These are phyloP conservation scores for Pomacea canaliculata DNA, from an alignment of 2,888 invertebrate species.

Conservation along the genomic window DNA sequence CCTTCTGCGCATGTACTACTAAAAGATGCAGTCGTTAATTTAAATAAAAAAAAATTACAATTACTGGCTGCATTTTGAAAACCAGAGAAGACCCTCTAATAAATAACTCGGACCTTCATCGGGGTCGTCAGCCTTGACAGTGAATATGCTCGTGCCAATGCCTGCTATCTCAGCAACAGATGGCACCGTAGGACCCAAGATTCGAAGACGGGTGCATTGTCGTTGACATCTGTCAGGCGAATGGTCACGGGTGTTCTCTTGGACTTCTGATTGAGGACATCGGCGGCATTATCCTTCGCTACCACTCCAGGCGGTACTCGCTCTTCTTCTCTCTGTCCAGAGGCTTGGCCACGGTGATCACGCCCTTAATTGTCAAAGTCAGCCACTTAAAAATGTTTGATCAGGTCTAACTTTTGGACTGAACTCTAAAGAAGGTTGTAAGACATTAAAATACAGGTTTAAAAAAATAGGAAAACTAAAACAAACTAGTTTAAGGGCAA, in stretches of 20 bases:
- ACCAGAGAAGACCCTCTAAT: no score
- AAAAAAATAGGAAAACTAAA: background rate
- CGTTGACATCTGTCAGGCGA: conserved; percentile 88
- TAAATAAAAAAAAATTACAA: no score
- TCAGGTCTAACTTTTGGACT: background rate
- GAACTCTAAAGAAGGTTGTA: background rate
- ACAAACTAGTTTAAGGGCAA: no score
- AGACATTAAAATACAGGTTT: background rate
- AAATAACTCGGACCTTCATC: conserved; percentile 36
- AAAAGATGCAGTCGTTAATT: no score
- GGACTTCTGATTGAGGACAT: conserved; percentile 42
- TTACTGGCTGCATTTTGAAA: no score
- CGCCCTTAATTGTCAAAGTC: conserved; percentile 48
- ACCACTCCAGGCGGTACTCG: conserved; percentile 78
- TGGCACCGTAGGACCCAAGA: conserved; percentile 32
- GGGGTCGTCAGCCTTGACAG: conserved; percentile 49
- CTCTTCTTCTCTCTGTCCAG: conserved; percentile 82
- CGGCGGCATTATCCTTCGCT: conserved; percentile 80
- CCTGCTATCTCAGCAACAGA: conserved; percentile 46
- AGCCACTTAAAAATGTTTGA: background rate
- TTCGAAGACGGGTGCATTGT: conserved; percentile 86
- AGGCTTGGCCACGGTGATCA: conserved; percentile 70
- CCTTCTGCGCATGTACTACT: no score
- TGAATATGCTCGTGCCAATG: conserved; percentile 42
- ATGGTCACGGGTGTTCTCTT: conserved; percentile 73